A percentile compares a stretch with the other conserved stretches of the same genome.
Conservation (phyloP, 2,113 vertebrate genomes). For the Onychorhynchus coronatus region DNA sequence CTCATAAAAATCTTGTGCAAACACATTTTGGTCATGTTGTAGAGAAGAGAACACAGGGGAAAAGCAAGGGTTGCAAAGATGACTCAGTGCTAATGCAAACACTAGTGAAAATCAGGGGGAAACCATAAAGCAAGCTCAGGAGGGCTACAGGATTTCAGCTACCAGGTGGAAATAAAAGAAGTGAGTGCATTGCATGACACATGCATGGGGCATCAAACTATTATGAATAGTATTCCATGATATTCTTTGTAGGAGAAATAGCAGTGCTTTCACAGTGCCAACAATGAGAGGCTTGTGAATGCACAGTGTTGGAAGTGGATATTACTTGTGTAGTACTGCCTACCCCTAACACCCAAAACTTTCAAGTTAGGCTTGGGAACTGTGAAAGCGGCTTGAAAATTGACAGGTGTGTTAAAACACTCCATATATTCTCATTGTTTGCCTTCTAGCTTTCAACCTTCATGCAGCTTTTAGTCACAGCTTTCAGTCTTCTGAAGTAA, state of each 20-base stretch:
- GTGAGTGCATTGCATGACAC: neutral
- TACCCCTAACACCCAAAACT: neutral
- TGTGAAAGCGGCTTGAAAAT: neutral
- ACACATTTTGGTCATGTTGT: neutral
- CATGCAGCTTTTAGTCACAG: neutral
- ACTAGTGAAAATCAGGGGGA: neutral
- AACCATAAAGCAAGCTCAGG: neutral
- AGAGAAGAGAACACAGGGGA: neutral
- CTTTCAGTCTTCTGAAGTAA: neutral
- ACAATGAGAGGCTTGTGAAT: neutral
- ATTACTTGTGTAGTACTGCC: neutral
- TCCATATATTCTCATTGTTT: neutral
- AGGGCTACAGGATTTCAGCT: neutral
- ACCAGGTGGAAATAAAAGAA: neutral
- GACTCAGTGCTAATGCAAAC: neutral
- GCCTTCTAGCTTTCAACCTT: neutral
- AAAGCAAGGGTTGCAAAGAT: neutral
- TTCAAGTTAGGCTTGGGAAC: neutral
- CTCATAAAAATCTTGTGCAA: neutral
- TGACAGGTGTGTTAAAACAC: neutral
- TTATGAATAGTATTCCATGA: neutral
- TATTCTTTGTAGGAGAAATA: neutral
- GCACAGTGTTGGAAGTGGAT: neutral
- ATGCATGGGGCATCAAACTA: neutral
- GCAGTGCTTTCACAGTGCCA: neutral